Evolutionary conservation across 2,113 vertebrate genomes (phyloP), one percentile per base, ranked within the genome.

Genomic region (Ranitomeya imitator): DNA sequence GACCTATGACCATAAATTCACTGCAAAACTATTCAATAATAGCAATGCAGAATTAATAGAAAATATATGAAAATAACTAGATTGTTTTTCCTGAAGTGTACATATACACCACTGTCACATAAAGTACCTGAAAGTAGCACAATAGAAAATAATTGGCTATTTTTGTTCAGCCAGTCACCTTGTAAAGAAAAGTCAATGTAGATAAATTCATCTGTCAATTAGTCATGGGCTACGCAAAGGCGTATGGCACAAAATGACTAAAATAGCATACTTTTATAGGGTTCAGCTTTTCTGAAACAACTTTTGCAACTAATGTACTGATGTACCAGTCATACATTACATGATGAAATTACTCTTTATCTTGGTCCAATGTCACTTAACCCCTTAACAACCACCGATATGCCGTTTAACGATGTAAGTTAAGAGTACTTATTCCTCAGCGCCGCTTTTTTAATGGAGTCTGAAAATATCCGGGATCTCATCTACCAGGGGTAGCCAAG

Each of bases 1-100:
- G 85, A 61, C 55, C 57, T 61, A n/a, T 54, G 74, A 79, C 74
- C 74, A 79, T 79, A 67, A 79, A 86, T 86, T 79, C 6, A 54
- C 59, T 79, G 37, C n/a, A 60, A 51, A 79, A 12, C 8, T 79
- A 31, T 26, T 60, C 37, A 67, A 65, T 67, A 65, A 86, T 19
- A 86, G 51, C 26, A 59, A 85, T 37, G 52, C 69, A 74, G 11
- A 85, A 85, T 74, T n/a, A 85, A 74, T 74, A 23, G 54, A 60
- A 76, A 31, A 51, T 57, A 26, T 65, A 73, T 74, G 55, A 6
- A 74, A 76, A 60, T 85, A 76, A 76, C 60, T 19, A 19, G 21
- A 21, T 5, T 6, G 13, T 59, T 8, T 12, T 74, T 85, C n/a
- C 67, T 59, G 16, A 73, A 76, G 69, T 21, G 54, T 15, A 21